phyloP scores from a whole-genome alignment of 1,140 invertebrate genomes.

The Ruditapes philippinarum region DNA sequence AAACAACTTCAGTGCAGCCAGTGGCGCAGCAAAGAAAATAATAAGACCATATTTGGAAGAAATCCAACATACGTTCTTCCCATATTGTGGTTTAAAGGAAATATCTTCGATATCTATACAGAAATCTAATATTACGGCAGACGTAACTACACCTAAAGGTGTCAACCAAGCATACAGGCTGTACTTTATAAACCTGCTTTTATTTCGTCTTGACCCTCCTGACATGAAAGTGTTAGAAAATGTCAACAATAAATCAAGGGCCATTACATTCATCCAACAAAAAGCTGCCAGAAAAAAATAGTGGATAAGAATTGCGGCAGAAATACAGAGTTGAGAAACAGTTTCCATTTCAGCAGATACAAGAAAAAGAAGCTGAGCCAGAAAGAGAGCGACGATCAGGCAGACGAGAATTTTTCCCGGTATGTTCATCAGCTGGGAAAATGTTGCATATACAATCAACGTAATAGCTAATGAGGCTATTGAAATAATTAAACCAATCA shows the following conservation, averaged over 20 bases:
- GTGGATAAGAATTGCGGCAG: conserved; percentile 87
- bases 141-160: conserved; percentile 86
- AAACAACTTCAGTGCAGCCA: conserved; percentile 79
- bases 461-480: conserved; percentile 69
- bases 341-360: conserved; percentile 74
- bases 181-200: conserved; percentile 87
- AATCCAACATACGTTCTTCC: conserved; percentile 86
- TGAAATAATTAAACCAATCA: conserved; percentile 71
- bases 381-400: conserved; percentile 85
- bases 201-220: conserved; percentile 52
- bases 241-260: conserved; percentile 90
- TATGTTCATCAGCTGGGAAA: conserved; percentile 87
- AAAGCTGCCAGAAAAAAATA: conserved; percentile 88
- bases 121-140: conserved; percentile 86
- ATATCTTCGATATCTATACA: conserved; percentile 25
- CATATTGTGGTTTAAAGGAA: conserved; percentile 74
- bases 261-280: conserved; percentile 89
- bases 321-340: conserved; percentile 60
- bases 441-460: conserved; percentile 84
- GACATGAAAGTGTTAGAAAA: conserved; percentile 79
- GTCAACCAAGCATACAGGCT: conserved; percentile 82
- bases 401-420: conserved; percentile 88
- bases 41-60: conserved; percentile 74
- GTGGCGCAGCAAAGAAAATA: conserved; percentile 82
- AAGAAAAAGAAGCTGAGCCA: conserved; percentile 87